phyloP scores from a whole-genome alignment of 1,140 invertebrate genomes.

The Pseudomyrmex flavicornis region DNA sequence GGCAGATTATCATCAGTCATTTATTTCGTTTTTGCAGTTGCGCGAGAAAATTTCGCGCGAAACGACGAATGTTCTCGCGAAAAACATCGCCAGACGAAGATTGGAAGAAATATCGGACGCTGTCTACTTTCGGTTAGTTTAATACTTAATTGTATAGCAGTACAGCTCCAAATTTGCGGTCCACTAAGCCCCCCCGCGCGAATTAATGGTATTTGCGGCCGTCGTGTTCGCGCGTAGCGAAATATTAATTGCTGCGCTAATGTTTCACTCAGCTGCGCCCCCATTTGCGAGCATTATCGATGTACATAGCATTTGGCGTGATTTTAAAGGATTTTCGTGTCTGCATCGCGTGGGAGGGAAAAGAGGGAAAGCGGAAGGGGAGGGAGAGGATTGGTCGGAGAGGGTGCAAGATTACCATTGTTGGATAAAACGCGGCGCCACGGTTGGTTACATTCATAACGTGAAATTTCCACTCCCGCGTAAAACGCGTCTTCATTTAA shows the following conservation, averaged over 20 bases:
- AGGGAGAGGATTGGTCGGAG: constrained; percentile 15
- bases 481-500: constrained; percentile 61
- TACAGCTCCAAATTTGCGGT: constrained; percentile 22
- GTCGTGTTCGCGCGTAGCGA: constrained; percentile 45
- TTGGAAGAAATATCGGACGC: neutral
- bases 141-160: constrained; percentile 26
- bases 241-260: constrained; percentile 62
- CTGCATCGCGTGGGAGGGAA: neutral
- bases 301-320: constrained; percentile 28
- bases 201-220: constrained; percentile 60
- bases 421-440: constrained; percentile 62
- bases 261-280: constrained; percentile 45
- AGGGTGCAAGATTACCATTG: constrained; percentile 67
- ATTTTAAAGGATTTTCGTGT: constrained; percentile 67
- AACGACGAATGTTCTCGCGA: no score
- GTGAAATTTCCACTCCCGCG: constrained; percentile 62
- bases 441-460: constrained; percentile 61
- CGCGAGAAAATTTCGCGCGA: no score
- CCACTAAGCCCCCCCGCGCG: constrained; percentile 31
- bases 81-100: no score
- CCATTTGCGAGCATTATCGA: constrained; percentile 62
- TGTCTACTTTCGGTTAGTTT: constrained; percentile 1
- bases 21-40: no score
- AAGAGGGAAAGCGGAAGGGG: neutral
- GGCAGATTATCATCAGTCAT: no score